These are phyloP conservation scores for Dendronephthya gigantea DNA, from an alignment of 64 coral and sea anemone species.

Conservation along the genomic window DNA sequence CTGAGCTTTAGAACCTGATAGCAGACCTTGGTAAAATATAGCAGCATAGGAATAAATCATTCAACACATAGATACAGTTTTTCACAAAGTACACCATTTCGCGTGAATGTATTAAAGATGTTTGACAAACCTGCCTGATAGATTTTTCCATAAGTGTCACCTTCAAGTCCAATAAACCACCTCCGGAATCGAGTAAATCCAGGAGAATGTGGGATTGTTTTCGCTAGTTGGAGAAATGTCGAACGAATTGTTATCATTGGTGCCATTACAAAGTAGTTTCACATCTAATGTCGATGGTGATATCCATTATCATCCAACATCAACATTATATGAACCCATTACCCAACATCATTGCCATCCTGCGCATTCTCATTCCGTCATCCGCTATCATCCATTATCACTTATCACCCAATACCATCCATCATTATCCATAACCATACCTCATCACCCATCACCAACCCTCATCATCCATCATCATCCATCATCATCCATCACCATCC, in stretches of 20 bases:
- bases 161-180: slow-evolving; percentile 68
- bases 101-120: too few species aligned
- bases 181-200: slow-evolving; percentile 36
- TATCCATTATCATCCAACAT: neutral
- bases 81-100: too few species aligned
- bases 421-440: too few species aligned
- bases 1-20: slow-evolving; percentile 67
- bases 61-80: too few species aligned
- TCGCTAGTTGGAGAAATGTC: too few species aligned
- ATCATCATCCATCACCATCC: neutral
- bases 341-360: neutral
- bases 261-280: neutral
- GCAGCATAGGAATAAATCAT: too few species aligned
- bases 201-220: slow-evolving; percentile 49
- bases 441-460: neutral
- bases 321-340: neutral
- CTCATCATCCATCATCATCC: neutral
- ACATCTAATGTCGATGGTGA: neutral
- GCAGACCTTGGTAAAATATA: slow-evolving; percentile 35
- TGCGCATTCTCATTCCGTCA: too few species aligned
- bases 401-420: too few species aligned
- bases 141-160: slow-evolving; percentile 54
- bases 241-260: too few species aligned
- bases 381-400: neutral
- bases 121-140: slow-evolving; percentile 62